Percentiles rank a stretch among this genome's conserved stretches.
These are phyloP conservation scores for Mizuhopecten yessoensis DNA, from an alignment of 1,140 invertebrate genomes.

Conservation along the genomic window DNA sequence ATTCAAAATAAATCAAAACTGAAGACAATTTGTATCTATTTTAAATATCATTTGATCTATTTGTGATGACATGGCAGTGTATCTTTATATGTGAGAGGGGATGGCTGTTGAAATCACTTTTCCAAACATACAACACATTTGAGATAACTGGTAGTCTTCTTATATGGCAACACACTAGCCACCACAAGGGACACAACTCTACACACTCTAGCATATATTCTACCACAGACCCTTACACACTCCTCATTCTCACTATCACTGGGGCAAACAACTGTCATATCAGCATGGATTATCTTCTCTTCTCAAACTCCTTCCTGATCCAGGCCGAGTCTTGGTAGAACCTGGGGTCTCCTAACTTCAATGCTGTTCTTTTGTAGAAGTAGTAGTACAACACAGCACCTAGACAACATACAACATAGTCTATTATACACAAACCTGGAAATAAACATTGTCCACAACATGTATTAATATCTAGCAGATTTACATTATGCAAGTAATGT, in stretches of 20 bases:
- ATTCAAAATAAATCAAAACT: too few species aligned
- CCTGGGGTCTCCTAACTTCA: slow-evolving; percentile 84
- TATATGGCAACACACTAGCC: not conserved
- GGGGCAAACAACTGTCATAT: not conserved
- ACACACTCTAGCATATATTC: not conserved
- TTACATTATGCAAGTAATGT: too few species aligned
- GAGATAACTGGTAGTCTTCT: too few species aligned
- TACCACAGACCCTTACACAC: not conserved
- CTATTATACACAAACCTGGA: too few species aligned
- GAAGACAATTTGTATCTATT: too few species aligned
- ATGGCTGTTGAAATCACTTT: not conserved
- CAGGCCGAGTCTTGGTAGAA: slow-evolving; percentile 85
- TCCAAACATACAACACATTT: too few species aligned
- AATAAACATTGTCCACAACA: too few species aligned
- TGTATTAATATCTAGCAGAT: too few species aligned
- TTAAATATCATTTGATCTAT: too few species aligned
- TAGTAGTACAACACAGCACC: slow-evolving; percentile 85
- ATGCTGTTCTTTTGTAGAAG: slow-evolving; percentile 84
- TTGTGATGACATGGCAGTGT: not conserved
- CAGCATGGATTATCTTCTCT: slow-evolving; percentile 73
- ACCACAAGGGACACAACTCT: not conserved
- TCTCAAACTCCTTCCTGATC: slow-evolving; percentile 84
- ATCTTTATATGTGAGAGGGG: not conserved
- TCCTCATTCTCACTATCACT: not conserved
- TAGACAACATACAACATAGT: slow-evolving; percentile 71